Base-by-base conservation (phyloP, 2,888 invertebrate species). In the Diaprepes abbreviatus region DNA sequence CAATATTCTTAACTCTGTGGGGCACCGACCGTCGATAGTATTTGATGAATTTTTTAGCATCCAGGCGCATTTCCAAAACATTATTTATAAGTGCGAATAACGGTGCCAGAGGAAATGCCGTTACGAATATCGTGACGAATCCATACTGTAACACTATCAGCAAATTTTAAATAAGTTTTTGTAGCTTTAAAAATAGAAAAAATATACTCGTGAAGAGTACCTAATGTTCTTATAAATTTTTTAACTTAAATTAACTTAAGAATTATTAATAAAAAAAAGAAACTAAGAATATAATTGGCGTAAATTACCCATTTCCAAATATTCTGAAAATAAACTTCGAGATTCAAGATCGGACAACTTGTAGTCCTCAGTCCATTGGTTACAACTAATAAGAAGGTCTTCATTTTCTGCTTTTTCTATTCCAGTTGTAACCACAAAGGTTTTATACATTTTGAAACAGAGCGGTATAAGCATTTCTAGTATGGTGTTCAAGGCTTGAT, bases 131-230 rank as follows among this genome's bases (percentile, higher is more conserved):
- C 0, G 93, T 94, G 21, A 94, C 90, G 80, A 95, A 95, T 1
- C 95, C 95, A 84, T 91, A 95, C 83, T 95, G 95, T 17, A 95
- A 85, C 62, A 94, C 94, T 93, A 80, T n/a, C n/a, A n/a, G n/a
- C n/a, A n/a, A n/a, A n/a, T n/a, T n/a, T n/a, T n/a, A n/a, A n/a
- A n/a, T n/a, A n/a, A n/a, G n/a, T n/a, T n/a, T n/a, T n/a, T n/a
- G n/a, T n/a, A n/a, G n/a, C n/a, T n/a, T n/a, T n/a, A n/a, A n/a
- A n/a, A n/a, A n/a, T n/a, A n/a, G n/a, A n/a, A n/a, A n/a, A n/a
- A n/a, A n/a, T n/a, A n/a, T n/a, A n/a, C n/a, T n/a, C n/a, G n/a
- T n/a, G n/a, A n/a, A n/a, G n/a, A n/a, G n/a, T n/a, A n/a, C n/a
- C n/a, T n/a, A n/a, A n/a, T n/a, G n/a, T n/a, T n/a, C n/a, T n/a